A percentile compares a stretch with the other conserved stretches of the same genome.
Conservation (phyloP, 92 coral and sea anemone genomes). For the Meandrina meandrites region DNA sequence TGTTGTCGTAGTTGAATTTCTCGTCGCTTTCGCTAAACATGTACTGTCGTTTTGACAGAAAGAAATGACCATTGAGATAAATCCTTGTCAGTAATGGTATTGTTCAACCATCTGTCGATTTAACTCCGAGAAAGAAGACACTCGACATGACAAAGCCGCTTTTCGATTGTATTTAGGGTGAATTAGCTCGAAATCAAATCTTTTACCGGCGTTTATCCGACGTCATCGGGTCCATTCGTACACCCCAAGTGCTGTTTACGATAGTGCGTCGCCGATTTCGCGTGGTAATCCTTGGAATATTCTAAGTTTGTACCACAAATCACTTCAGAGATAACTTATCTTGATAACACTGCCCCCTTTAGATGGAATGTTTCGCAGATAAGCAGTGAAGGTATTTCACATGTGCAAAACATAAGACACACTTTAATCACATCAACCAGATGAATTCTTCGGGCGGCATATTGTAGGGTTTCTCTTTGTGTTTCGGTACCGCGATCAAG, state of each 20-base stretch:
- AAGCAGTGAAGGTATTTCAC: slow-evolving; percentile 35
- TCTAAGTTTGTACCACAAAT: slow-evolving; percentile 34
- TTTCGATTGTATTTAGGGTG: slow-evolving; percentile 22
- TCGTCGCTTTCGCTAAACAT: slow-evolving; percentile 16
- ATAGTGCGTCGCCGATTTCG: slow-evolving; percentile 20
- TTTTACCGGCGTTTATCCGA: slow-evolving; percentile 15
- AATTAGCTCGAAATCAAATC: slow-evolving; percentile 21
- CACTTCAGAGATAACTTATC: slow-evolving; percentile 45
- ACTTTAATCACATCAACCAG: slow-evolving; percentile 44
- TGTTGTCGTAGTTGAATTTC: neutral
- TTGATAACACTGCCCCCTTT: neutral
- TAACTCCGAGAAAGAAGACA: slow-evolving; percentile 10
- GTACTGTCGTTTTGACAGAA: neutral
- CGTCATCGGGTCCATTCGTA: neutral
- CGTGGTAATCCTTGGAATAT: slow-evolving; percentile 25
- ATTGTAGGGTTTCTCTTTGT: slow-evolving; percentile 24
- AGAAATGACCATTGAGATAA: slow-evolving; percentile 12
- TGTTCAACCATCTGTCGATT: slow-evolving; percentile 1
- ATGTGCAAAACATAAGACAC: slow-evolving; percentile 40
- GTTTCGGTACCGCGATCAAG: slow-evolving; percentile 40
- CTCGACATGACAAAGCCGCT: slow-evolving; percentile 29
- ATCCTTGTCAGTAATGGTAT: neutral
- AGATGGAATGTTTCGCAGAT: slow-evolving; percentile 25
- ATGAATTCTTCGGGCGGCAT: slow-evolving; percentile 29
- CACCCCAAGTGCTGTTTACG: neutral